These are phyloP conservation scores for Panurus biarmicus DNA, from an alignment of 2,113 vertebrate species.

Conservation along the genomic window DNA sequence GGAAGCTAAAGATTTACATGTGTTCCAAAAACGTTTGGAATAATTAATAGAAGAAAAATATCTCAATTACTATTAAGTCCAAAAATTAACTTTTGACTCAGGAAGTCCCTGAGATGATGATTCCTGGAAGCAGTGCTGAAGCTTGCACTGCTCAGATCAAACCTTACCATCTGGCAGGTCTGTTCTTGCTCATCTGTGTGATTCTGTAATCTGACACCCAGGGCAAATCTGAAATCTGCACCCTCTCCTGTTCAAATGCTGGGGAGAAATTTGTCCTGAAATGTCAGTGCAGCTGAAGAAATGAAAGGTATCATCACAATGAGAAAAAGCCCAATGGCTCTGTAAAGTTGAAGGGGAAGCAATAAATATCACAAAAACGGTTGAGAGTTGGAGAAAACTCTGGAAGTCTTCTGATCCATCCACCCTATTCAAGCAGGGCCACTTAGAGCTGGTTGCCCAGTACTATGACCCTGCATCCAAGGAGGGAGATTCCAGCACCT, in stretches of 20 bases:
- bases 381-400: neutral
- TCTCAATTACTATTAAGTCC: neutral
- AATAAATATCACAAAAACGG: neutral
- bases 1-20: neutral
- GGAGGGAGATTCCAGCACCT: neutral
- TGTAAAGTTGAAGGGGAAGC: neutral
- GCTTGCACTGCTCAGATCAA: neutral
- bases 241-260: neutral
- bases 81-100: neutral
- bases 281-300: neutral
- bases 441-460: neutral
- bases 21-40: neutral
- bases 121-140: neutral
- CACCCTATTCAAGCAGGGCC: neutral
- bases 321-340: neutral
- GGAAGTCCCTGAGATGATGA: neutral
- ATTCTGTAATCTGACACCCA: neutral
- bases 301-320: neutral
- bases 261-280: neutral
- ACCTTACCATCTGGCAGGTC: neutral
- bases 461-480: neutral
- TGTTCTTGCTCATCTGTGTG: neutral
- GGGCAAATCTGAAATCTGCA: too few relatives aligned
- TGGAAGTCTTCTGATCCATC: neutral
- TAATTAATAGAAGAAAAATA: neutral